Base-by-base conservation (phyloP, 2,113 vertebrate species). In the Abramis brama region DNA sequence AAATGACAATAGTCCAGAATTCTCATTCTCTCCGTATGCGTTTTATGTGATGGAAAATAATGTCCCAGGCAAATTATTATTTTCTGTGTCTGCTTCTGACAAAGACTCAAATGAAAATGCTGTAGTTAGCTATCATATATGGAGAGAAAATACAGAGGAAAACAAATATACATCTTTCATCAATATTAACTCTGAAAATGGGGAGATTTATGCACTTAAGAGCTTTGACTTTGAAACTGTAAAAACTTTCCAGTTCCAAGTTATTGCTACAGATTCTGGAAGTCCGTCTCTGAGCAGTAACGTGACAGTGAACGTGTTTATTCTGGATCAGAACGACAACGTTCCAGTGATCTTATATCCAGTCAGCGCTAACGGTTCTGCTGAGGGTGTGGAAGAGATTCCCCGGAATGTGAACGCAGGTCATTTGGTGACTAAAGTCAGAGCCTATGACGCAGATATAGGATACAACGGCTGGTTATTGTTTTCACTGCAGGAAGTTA, bases 1-100 rank as follows among this genome's bases (percentile, higher is more conserved):
- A 30, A 95, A 95, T 64, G 94, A 95, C 25, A 95, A 95, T 60
- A 89, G 59, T 8, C 92, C 92, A 39, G 62, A 79, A 21, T 93
- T 93, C 85, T 30, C 45, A 0, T 30, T 86, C 1, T 86, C 55
- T 47, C 83, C 90, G 0, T 88, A 91, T 62, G 86, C n/a, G 1
- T 86, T 91, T 50, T 93, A 91, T 64, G 13, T 93, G 5, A n/a
- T 36, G 13, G 94, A 95, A 86, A 93, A 93, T 76, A 95, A 94
- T 68, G 71, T 79, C 0, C 52, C 87, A 8, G 80, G 83, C 0
- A 39, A 74, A 45, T 77, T 86, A 0, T 33, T 94, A 21, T 94
- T 93, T 82, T 92, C 91, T 21, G 91, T 95, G 0, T 91, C 17
- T 1, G 94, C 94, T 1, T 87, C 25, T 60, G 94, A 95, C 55